phyloP scores from a whole-genome alignment of 2,797 vertebrate genomes.

The Cottoperca gobio region DNA sequence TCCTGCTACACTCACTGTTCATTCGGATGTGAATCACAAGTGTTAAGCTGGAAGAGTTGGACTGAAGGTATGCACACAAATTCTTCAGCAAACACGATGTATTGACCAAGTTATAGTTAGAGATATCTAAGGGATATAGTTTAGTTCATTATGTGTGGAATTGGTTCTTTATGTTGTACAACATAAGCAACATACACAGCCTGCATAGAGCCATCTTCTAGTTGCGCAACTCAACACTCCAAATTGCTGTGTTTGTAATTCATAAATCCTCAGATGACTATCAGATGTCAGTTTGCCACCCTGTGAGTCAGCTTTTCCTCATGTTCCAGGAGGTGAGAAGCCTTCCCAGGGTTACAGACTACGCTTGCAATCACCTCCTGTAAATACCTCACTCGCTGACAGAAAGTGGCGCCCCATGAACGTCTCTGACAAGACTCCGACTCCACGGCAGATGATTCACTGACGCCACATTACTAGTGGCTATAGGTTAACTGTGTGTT shows the following conservation, averaged over 20 bases:
- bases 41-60: constrained; percentile 21
- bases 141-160: neutral
- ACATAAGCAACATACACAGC: too few relatives aligned
- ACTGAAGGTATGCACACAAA: neutral
- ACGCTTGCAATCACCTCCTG: constrained; percentile 59
- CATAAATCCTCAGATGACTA: constrained; percentile 69
- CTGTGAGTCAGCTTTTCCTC: constrained; percentile 66
- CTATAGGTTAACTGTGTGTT: constrained; percentile 24
- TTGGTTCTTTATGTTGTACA: neutral
- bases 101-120: neutral
- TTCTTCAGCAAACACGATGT: neutral
- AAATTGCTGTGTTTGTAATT: constrained; percentile 56
- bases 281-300: constrained; percentile 67
- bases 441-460: constrained; percentile 65
- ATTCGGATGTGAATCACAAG: constrained; percentile 18
- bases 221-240: constrained; percentile 30
- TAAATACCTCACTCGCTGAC: constrained; percentile 68
- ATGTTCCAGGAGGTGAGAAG: constrained; percentile 75
- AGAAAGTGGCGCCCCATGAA: constrained; percentile 62
- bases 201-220: neutral
- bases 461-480: constrained; percentile 30
- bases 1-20: constrained; percentile 14
- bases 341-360: constrained; percentile 64
- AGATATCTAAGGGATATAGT: neutral
- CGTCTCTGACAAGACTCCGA: constrained; percentile 53